phyloP scores from a whole-genome alignment of 1,140 invertebrate species.

The Brachionus rotundiformis region DNA sequence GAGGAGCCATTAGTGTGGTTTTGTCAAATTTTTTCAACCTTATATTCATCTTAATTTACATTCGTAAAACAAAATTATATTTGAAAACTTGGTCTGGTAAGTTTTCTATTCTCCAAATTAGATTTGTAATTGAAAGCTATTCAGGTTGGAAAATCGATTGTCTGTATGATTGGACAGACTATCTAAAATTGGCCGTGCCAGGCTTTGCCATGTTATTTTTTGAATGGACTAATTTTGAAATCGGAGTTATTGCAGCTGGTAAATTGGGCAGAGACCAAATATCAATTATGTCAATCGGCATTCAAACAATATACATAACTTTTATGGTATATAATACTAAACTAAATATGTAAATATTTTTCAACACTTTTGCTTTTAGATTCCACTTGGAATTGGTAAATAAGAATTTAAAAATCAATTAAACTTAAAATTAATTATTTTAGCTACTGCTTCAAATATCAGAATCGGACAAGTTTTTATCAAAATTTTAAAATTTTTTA shows the following conservation, averaged over 20 bases:
- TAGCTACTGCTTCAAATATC: slow-evolving; percentile 10
- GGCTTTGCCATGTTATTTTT: slow-evolving; percentile 40
- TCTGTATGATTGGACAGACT: slow-evolving; percentile 34
- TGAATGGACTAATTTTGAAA: slow-evolving; percentile 51
- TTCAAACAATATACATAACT: slow-evolving; percentile 45
- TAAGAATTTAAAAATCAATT: background rate
- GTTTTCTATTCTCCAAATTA: background rate
- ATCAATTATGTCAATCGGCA: slow-evolving; percentile 35
- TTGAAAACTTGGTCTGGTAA: slow-evolving; percentile 27
- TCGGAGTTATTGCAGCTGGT: slow-evolving; percentile 16
- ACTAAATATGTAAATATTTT: too few species aligned
- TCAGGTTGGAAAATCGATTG: slow-evolving; percentile 37
- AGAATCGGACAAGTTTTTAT: slow-evolving; percentile 2
- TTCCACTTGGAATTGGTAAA: slow-evolving; percentile 38
- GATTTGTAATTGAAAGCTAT: background rate
- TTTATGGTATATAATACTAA: slow-evolving; percentile 23
- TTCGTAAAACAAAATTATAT: background rate
- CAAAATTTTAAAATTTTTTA: background rate
- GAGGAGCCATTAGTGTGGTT: slow-evolving; percentile 9
- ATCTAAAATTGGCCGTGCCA: slow-evolving; percentile 34
- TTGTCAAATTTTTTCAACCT: slow-evolving; percentile 20
- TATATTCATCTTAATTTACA: background rate
- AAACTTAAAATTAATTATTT: background rate
- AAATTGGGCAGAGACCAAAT: slow-evolving; percentile 11
- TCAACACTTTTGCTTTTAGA: slow-evolving; percentile 7